phyloP scores from a whole-genome alignment of 2,888 invertebrate genomes.

The Thecophora atra region DNA sequence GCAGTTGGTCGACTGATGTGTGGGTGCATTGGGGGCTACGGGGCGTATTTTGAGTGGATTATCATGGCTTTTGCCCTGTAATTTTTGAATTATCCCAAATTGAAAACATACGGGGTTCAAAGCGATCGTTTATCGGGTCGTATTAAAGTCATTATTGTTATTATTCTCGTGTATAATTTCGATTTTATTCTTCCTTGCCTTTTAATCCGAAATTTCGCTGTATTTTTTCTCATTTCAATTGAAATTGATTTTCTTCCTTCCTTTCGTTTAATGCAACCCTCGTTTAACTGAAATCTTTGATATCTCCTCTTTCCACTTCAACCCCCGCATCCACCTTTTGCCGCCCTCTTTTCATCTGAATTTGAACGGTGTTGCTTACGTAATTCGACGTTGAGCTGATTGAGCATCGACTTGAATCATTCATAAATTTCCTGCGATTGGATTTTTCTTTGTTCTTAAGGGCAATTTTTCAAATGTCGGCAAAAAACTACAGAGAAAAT shows the following conservation, averaged over 20 bases:
- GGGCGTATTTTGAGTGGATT: constrained; percentile 35
- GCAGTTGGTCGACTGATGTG: no score
- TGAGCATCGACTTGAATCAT: constrained; percentile 21
- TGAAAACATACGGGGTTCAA: constrained; percentile 35
- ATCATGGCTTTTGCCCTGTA: constrained; percentile 51
- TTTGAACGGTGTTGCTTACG: constrained; percentile 23
- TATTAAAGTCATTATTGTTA: not conserved
- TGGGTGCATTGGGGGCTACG: no score
- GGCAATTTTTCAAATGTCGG: no score
- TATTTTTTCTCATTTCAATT: constrained; percentile 30
- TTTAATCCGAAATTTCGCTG: not conserved
- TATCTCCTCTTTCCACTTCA: not conserved
- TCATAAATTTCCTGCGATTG: not conserved
- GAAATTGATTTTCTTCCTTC: not conserved
- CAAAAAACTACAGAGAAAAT: no score
- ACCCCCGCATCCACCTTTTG: not conserved
- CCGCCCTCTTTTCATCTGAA: not conserved
- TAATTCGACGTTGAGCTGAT: constrained; percentile 31
- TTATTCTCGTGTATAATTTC: not conserved
- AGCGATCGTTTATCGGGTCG: not conserved
- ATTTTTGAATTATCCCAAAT: constrained; percentile 59
- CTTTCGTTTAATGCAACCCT: constrained; percentile 19
- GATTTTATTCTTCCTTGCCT: not conserved
- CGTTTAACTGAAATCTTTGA: not conserved
- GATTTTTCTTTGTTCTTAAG: not conserved